Conservation (phyloP, 2,888 invertebrate genomes). For the Cataglyphis cursor region DNA sequence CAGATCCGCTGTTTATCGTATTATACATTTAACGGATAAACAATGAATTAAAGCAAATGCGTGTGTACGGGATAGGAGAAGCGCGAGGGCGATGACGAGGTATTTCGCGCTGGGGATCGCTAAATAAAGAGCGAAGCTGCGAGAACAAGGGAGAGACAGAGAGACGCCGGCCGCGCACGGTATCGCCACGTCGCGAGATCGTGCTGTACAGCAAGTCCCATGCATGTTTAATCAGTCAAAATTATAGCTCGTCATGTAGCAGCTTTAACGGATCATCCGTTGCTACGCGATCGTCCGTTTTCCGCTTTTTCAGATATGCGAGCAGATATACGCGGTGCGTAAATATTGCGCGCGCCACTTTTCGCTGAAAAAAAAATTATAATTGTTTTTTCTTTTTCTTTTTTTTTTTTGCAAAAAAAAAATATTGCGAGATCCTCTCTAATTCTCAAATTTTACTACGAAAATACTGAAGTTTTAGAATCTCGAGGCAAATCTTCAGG, state of each 20-base stretch:
- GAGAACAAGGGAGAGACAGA: slow-evolving; percentile 31
- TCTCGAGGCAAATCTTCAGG: not conserved
- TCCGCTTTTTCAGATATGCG: slow-evolving; percentile 26
- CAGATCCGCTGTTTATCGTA: slow-evolving; percentile 80
- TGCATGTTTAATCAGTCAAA: slow-evolving; percentile 84
- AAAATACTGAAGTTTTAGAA: not conserved
- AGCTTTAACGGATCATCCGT: slow-evolving; percentile 81
- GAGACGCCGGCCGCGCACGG: slow-evolving; percentile 38
- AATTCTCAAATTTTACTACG: not conserved
- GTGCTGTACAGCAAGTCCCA: slow-evolving; percentile 80
- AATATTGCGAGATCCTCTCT: not conserved
- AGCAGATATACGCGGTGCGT: not conserved
- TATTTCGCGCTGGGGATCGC: not conserved
- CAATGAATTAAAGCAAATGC: slow-evolving; percentile 78
- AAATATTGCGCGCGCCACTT: not conserved
- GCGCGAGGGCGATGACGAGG: not conserved
- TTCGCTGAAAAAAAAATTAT: not conserved
- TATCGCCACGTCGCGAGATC: slow-evolving; percentile 80
- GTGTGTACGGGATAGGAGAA: slow-evolving; percentile 37
- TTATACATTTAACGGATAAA: slow-evolving; percentile 83
- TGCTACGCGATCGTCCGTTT: slow-evolving; percentile 70
- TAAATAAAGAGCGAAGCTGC: slow-evolving; percentile 25
- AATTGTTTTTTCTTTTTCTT: not conserved
- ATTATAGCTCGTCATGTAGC: slow-evolving; percentile 83
- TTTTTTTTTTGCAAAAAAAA: not conserved